phyloP scores from a whole-genome alignment of 2,113 vertebrate species.

The Procavia capensis region DNA sequence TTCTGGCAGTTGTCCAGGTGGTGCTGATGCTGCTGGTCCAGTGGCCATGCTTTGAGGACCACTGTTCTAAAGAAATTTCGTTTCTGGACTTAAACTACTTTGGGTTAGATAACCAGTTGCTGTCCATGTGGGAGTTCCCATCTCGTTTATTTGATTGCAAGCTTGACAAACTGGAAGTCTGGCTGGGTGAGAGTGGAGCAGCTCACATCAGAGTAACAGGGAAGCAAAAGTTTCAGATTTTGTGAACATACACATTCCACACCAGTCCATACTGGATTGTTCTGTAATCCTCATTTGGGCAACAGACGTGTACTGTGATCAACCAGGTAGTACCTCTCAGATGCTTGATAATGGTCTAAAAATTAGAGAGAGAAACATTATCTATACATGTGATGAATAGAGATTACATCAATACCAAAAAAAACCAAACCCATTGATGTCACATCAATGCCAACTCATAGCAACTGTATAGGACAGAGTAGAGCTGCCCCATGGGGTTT shows the following conservation, averaged over 20 bases:
- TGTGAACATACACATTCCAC: too few relatives aligned
- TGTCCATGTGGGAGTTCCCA: not conserved
- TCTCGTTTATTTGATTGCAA: not conserved
- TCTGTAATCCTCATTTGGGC: not conserved
- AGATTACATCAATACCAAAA: too few relatives aligned
- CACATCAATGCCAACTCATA: too few relatives aligned
- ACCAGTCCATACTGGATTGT: not conserved
- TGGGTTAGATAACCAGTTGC: not conserved
- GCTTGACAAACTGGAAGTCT: not conserved
- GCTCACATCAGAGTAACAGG: not conserved
- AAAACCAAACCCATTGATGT: too few relatives aligned
- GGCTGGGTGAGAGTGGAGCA: not conserved
- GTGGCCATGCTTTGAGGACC: too few relatives aligned
- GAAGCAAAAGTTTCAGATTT: not conserved
- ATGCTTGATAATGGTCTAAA: slow-evolving; percentile 14
- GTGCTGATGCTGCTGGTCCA: not conserved
- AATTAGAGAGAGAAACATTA: not conserved
- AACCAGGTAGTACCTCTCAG: not conserved
- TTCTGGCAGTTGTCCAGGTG: not conserved
- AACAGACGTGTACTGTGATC: not conserved
- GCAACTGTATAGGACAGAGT: too few relatives aligned
- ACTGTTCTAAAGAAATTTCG: not conserved
- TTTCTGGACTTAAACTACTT: not conserved
- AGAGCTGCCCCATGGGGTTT: too few relatives aligned
- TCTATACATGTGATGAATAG: not conserved